Percentiles rank a stretch among this genome's conserved stretches.
Conservation (phyloP, 1,140 invertebrate genomes). For the Elymnias hypermnestra region DNA sequence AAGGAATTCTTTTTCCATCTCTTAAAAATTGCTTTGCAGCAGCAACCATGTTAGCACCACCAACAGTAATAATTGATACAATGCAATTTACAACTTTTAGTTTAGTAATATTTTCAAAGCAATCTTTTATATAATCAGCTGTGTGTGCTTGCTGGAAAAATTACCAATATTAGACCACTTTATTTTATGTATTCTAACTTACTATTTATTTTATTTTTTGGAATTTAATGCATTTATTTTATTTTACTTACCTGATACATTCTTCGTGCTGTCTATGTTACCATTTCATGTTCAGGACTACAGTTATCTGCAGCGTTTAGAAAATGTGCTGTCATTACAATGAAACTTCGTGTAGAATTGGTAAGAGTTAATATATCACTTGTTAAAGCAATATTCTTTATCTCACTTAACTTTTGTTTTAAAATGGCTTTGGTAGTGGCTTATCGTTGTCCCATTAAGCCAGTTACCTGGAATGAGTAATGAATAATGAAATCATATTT, state of each 20-base stretch:
- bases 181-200: too few relatives aligned
- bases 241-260: too few relatives aligned
- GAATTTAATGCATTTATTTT: too few relatives aligned
- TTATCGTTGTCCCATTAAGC: constrained; percentile 17
- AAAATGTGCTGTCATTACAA: constrained; percentile 16
- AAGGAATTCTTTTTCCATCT: constrained; percentile 30
- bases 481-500: constrained; percentile 8
- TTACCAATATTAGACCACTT: too few relatives aligned
- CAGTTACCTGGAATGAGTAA: constrained; percentile 19
- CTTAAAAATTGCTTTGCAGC: constrained; percentile 14
- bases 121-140: constrained; percentile 29
- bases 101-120: constrained; percentile 29
- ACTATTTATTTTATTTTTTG: too few relatives aligned
- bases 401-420: constrained; percentile 11
- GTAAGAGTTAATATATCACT: constrained; percentile 15
- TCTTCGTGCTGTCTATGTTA: too few relatives aligned
- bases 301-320: too few relatives aligned
- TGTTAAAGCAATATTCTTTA: constrained; percentile 15
- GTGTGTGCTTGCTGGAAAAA: too few relatives aligned
- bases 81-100: too few relatives aligned
- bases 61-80: constrained; percentile 20
- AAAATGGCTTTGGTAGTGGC: constrained; percentile 16
- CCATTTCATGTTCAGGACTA: too few relatives aligned
- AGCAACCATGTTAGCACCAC: constrained; percentile 22
- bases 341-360: constrained; percentile 18